Base-by-base conservation (phyloP, 2,888 invertebrate genomes). In the Brachylomia viminalis region DNA sequence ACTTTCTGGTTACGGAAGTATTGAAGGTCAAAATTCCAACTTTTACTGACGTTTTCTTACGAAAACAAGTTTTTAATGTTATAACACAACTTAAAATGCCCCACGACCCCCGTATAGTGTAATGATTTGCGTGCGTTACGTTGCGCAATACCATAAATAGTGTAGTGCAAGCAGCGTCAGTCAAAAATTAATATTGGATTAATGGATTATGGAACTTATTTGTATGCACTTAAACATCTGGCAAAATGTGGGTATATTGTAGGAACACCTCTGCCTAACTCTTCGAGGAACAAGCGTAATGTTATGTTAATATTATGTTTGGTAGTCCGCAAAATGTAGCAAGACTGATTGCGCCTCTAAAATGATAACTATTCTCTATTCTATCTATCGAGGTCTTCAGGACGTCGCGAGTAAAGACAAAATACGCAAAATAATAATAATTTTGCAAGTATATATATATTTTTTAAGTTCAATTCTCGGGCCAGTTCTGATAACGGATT, bases 361-460 rank as follows among this genome's bases (percentile, higher is more conserved):
- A 61, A 17, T 8, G 0, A 47, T 38, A 17, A 74, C 20, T 38
- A 27, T 8, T 38, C 5, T 5, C 5, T 38, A 38, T 38, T 58
- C 38, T 72, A 74, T 80, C 84, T 75, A 74, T 72, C 20, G 65
- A 74, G 80, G 65, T 80, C 68, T 79, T 54, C 72, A 69, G 75
- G 49, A 59, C 42, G 64, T 56, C 33, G 38, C 17, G 2, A 59
- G 33, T 45, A 17, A 66, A 61, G 23, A 68, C 30, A 30, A 45
- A 71, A n/a, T 62, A 59, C 20, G 6, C 33, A 49, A 79, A 66
- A 67, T 27, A 42, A 52, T 70, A 67, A n/a, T 45, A 38, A 56
- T 59, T 59, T 52, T 6, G 2, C 1, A 59, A 38, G 17, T 45
- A 23, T 27, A 8, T 8, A 70, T 11, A 23, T 30, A 30, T 47